A percentile compares a stretch with the other conserved stretches of the same genome.
phyloP scores from a whole-genome alignment of 2,113 vertebrate species.

The Stigmatopora argus region DNA sequence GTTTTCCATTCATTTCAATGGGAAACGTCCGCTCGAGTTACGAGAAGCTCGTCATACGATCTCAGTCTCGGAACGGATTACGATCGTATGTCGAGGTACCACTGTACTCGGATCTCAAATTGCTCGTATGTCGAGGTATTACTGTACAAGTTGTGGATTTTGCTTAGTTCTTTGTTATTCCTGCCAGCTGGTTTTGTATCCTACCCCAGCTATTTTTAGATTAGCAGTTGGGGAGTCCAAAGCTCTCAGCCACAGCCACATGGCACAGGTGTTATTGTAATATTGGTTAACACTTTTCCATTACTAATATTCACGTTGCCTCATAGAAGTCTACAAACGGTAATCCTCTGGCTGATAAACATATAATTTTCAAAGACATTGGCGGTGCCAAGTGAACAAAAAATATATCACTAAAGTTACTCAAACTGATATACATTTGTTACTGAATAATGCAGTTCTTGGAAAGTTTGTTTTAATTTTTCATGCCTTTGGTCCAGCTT shows the following conservation, averaged over 20 bases:
- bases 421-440: no score
- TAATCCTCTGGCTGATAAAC: background rate
- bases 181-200: conserved; percentile 47
- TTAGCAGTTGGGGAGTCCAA: conserved; percentile 49
- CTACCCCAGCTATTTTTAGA: conserved; percentile 64
- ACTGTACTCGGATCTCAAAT: no score
- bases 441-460: no score
- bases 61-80: no score
- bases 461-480: no score
- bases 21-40: no score
- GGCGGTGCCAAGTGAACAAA: background rate
- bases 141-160: conserved; percentile 51
- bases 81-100: no score
- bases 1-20: no score
- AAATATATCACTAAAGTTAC: no score
- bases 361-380: background rate
- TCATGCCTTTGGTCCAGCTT: no score
- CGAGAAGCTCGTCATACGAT: no score
- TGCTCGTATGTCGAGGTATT: no score
- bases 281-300: conserved; percentile 24
- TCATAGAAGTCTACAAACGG: background rate
- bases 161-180: conserved; percentile 49
- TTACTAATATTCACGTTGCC: background rate
- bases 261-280: conserved; percentile 52
- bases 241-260: conserved; percentile 44